A percentile compares a stretch with the other conserved stretches of the same genome.
Conservation (phyloP, 2,888 invertebrate genomes). For the Schrankia costaestrigalis region DNA sequence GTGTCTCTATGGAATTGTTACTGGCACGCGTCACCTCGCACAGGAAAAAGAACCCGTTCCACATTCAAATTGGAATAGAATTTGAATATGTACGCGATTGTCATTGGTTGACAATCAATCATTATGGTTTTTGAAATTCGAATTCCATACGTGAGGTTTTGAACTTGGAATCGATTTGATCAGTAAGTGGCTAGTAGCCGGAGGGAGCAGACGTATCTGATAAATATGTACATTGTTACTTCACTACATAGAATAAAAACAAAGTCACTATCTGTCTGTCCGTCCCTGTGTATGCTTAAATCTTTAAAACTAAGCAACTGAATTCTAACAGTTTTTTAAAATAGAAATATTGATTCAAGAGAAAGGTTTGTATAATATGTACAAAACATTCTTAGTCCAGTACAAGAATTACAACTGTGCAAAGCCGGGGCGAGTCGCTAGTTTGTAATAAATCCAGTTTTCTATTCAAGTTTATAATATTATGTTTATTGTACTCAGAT, state of each 20-base stretch:
- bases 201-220: constrained; percentile 40
- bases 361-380: too few relatives aligned
- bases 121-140: constrained; percentile 75
- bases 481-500: constrained; percentile 27
- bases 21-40: constrained; percentile 53
- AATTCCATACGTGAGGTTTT: constrained; percentile 64
- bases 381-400: too few relatives aligned
- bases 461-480: constrained; percentile 26
- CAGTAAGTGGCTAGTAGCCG: constrained; percentile 51
- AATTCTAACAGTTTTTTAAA: too few relatives aligned
- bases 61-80: constrained; percentile 72
- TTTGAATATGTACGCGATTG: constrained; percentile 73
- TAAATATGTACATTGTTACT: constrained; percentile 40
- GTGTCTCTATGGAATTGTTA: constrained; percentile 53
- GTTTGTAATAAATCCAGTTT: constrained; percentile 33
- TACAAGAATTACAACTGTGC: too few relatives aligned
- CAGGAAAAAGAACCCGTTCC: constrained; percentile 73
- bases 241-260: too few relatives aligned
- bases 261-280: too few relatives aligned
- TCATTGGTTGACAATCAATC: constrained; percentile 78
- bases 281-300: too few relatives aligned
- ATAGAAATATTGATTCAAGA: too few relatives aligned
- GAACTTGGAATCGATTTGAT: constrained; percentile 48
- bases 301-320: too few relatives aligned
- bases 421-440: too few relatives aligned